Conservation (phyloP, 2,113 vertebrate genomes). For the Lophotis ruficrista region DNA sequence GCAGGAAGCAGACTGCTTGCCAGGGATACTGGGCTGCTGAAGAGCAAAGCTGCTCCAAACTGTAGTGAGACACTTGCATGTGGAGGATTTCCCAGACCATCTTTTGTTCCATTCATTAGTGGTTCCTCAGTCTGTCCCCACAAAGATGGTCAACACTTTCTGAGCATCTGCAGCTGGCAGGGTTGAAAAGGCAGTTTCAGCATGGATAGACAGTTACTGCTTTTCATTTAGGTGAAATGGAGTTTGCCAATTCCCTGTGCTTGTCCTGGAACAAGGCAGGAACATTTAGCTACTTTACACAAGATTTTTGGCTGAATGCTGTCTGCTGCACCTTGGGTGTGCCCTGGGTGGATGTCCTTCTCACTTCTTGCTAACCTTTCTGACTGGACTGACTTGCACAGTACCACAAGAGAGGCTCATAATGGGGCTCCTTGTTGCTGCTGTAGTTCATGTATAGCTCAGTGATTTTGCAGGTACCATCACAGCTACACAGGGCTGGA, state of each 20-base stretch:
- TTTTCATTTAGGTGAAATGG: neutral
- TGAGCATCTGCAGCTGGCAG: neutral
- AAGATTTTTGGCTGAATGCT: neutral
- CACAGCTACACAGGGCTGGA: neutral
- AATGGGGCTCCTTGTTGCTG: neutral
- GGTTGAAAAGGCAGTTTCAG: neutral
- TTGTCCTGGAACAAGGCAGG: neutral
- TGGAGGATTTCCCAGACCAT: neutral
- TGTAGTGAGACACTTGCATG: neutral
- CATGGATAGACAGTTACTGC: neutral
- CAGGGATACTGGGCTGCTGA: neutral
- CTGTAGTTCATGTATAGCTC: neutral
- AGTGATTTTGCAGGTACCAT: neutral
- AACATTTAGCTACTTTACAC: neutral
- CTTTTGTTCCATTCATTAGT: neutral
- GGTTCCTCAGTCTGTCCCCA: neutral
- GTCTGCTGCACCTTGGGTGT: neutral
- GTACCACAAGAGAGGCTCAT: neutral
- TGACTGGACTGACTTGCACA: neutral
- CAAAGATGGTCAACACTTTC: fast-evolving
- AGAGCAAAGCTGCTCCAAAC: neutral
- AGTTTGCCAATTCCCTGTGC: neutral
- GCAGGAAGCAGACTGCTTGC: neutral
- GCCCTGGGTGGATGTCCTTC: neutral
- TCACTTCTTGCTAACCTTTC: neutral